Conservation (phyloP, 2,888 invertebrate species). For the Oxystoma pomonae region DNA sequence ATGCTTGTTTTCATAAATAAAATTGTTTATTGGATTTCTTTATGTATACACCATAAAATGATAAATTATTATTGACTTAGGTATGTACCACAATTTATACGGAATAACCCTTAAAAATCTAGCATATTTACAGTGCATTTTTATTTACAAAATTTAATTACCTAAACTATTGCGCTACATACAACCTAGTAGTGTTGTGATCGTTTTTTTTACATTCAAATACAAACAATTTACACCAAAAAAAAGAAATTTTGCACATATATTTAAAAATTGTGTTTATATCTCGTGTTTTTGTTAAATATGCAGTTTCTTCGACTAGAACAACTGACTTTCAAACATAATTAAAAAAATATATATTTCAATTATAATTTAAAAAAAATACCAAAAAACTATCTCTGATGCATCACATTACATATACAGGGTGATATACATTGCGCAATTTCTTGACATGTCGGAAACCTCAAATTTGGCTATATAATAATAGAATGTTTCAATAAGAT, state of each 20-base stretch:
- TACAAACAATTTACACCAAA: neutral
- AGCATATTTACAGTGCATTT: neutral
- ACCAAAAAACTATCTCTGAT: too few species aligned
- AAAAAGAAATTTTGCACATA: neutral
- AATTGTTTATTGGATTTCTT: neutral
- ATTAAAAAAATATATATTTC: too few species aligned
- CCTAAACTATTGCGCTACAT: neutral
- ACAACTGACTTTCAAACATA: too few species aligned
- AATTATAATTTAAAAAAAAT: too few species aligned
- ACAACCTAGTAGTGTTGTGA: neutral
- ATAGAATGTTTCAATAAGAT: too few species aligned
- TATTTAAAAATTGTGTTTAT: too few species aligned
- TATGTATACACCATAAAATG: neutral
- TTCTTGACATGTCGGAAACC: too few species aligned
- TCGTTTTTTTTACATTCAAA: neutral
- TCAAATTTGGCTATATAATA: too few species aligned
- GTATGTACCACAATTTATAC: neutral
- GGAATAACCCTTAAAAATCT: neutral
- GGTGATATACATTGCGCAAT: too few species aligned
- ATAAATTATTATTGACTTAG: neutral
- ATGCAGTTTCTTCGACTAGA: too few species aligned
- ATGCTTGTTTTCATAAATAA: neutral
- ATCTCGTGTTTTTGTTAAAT: too few species aligned
- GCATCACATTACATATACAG: too few species aligned
- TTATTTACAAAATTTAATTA: neutral